Base-by-base conservation (phyloP, 2,113 vertebrate species). In the Aphyosemion australe region DNA sequence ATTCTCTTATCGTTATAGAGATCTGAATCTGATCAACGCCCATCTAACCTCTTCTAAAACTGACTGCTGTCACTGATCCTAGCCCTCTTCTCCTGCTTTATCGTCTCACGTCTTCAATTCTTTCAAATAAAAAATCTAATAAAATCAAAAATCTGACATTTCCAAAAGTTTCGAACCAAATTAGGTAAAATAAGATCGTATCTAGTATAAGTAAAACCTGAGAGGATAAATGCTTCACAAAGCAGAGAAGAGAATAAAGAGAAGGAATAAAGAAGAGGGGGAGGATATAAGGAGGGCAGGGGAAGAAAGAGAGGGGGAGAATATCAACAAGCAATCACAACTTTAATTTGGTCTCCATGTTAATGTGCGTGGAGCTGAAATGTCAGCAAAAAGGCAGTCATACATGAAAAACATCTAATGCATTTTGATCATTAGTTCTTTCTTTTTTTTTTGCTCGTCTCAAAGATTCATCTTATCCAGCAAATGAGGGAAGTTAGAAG, bases 361-460 rank as follows among this genome's bases (percentile, higher is more conserved):
- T 93, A 93, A 92, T 90, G 89, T 89, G 83, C 82, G 64, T 54
- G 46, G 85, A 89, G 88, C 86, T 91, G 91, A 90, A 90, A 91
- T 91, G 90, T 92, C 92, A 93, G 92, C 92, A 93, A 76, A 93
- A 92, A 88, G 66, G 84, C 92, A 91, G 86, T 89, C 89, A 92
- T 84, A 93, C 92, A 91, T 92, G 90, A 92, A 90, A 82, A 90
- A 88, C 80, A 89, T 87, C 91, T 91, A 92, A 91, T 93, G 91
- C 86, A 81, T 84, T 90, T 85, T 89, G 67, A 87, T 80, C 87
- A 82, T 77, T 61, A 41, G 47, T 14, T 49, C 70, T 76, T 79
- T 75, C 65, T 71, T 55, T 26, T 12, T 32, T 52, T 19, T 12
- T 32, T n/a, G 11, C 48, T 72, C 70, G 68, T 76, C 82, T 81